Evolutionary conservation across 1,140 invertebrate species (phyloP), one percentile per base, ranked within the genome.

Genomic region (Drosophila virilis): DNA sequence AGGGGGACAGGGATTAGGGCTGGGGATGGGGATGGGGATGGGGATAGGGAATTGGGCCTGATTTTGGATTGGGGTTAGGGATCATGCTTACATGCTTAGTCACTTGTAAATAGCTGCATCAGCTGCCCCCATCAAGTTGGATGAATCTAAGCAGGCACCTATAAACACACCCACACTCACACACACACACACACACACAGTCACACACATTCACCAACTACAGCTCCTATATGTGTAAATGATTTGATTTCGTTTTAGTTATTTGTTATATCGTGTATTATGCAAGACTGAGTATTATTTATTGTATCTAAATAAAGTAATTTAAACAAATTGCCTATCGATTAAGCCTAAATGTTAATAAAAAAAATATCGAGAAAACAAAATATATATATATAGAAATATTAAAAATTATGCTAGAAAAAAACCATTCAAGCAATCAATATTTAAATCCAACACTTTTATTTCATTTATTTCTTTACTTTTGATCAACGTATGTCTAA

Each of bases 241-340:
- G 15, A 70, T 74, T 77, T 66, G 38, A 67, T 75, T 86, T 78
- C 48, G 54, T 78, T 85, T 83, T 78, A 80, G 71, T 74, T 82
- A 81, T 86, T 80, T 86, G 83, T 86, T 88, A 86, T 80, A 78
- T 77, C 70, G 40, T 57, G 71, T 74, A 74, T 74, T 74, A 68
- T 68, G 66, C 81, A 85, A 85, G 81, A 85, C 81, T 85, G 81
- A 85, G 82, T 85, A 86, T 85, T 86, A 86, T 85, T 85, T 86
- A 88, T 83, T 86, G 62, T 88, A 77, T 70, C 66, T 82, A 52
- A 83, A 83, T 66, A 76, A 66, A 73, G 59, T 64, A 88, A 67
- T 80, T 52, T 65, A 59, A 69, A 74, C 38, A 12, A 70, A 77
- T 64, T 85, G 75, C 80, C 78, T 81, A 85, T 78, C 69, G 59